These are phyloP conservation scores for Myotis brandtii DNA, from an alignment of 2,113 vertebrate species.

Conservation along the genomic window DNA sequence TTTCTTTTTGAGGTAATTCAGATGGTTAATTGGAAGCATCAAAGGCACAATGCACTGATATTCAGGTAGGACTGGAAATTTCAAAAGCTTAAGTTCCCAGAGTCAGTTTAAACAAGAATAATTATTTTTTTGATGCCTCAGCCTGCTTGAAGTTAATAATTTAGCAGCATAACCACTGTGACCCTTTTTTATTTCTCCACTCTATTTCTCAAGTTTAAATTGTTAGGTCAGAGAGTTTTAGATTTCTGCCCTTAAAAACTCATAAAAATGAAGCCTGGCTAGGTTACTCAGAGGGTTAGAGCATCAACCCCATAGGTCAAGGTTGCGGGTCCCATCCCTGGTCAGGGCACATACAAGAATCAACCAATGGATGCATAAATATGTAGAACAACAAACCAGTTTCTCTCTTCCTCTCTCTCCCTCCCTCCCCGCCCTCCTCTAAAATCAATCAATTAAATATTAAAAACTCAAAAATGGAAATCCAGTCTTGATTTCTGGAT, in stretches of 20 bases:
- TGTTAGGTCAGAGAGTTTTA: not conserved
- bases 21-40: not conserved
- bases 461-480: not conserved
- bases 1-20: not conserved
- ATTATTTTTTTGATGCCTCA: not conserved
- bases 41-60: not conserved
- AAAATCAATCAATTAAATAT: not conserved
- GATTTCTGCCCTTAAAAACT: constrained; percentile 20
- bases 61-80: not conserved
- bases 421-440: not conserved
- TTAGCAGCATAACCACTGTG: not conserved
- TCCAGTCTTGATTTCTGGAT: not conserved
- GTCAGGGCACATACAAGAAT: not conserved
- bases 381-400: not conserved
- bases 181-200: not conserved
- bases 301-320: not conserved
- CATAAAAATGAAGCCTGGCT: not conserved
- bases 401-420: not conserved
- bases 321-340: not conserved
- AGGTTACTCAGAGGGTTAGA: not conserved
- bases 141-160: not conserved
- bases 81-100: not conserved
- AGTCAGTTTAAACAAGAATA: not conserved
- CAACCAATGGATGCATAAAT: not conserved
- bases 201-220: not conserved